A percentile compares a stretch with the other conserved stretches of the same genome.
Conservation (phyloP, 2,113 vertebrate species). For the Ardeotis arabs region DNA sequence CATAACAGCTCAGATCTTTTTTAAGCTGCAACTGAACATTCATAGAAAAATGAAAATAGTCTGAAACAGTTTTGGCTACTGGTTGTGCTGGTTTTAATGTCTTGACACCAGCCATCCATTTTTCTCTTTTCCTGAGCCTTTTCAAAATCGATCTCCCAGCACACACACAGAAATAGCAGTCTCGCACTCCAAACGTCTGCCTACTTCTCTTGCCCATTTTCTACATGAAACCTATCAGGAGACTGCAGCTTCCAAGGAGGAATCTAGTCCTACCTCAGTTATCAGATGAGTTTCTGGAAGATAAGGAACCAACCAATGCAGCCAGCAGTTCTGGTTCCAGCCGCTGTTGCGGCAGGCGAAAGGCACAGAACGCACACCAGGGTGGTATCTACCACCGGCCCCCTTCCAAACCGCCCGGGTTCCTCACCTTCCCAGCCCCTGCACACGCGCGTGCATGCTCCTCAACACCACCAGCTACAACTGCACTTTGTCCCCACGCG, state of each 20-base stretch:
- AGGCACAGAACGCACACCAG: neutral
- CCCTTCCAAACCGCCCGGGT: neutral
- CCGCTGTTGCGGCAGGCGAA: accelerated
- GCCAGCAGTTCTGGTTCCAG: neutral
- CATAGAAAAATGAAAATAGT: neutral
- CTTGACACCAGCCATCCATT: neutral
- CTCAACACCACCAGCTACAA: neutral
- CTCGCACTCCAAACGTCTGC: neutral
- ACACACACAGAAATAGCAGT: neutral
- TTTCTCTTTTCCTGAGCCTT: neutral
- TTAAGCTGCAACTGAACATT: neutral
- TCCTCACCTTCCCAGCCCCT: neutral
- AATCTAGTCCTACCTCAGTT: neutral
- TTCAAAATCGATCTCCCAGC: neutral
- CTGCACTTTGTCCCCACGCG: accelerated
- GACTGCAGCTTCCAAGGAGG: neutral
- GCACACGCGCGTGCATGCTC: accelerated
- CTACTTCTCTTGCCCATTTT: neutral
- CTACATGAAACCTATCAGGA: neutral
- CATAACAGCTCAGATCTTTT: neutral
- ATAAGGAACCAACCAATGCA: accelerated
- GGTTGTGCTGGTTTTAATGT: neutral
- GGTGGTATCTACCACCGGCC: accelerated
- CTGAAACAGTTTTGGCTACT: neutral
- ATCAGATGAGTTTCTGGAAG: neutral